phyloP scores from a whole-genome alignment of 2,888 invertebrate species.

The Phaonia tiefii region DNA sequence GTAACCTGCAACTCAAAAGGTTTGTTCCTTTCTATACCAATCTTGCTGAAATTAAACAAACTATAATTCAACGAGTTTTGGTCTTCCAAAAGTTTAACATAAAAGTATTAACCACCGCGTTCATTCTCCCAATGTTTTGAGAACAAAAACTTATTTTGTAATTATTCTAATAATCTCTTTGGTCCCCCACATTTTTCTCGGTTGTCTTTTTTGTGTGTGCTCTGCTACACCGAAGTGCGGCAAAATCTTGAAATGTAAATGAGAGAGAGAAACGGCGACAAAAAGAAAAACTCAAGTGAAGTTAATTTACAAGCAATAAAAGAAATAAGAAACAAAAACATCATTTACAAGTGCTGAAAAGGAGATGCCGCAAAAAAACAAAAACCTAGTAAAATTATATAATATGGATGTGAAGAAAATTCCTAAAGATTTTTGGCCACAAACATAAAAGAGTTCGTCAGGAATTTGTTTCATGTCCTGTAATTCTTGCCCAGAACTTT shows the following conservation, averaged over 20 bases:
- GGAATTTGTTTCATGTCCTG: no score
- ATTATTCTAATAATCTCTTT: not conserved
- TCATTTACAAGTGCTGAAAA: not conserved
- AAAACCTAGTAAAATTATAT: no score
- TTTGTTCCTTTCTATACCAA: no score
- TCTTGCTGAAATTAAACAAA: not conserved
- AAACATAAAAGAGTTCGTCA: no score
- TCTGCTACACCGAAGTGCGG: constrained; percentile 8
- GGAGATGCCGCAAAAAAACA: not conserved
- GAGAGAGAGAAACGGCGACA: not conserved
- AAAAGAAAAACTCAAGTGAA: not conserved
- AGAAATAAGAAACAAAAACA: not conserved
- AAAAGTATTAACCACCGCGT: not conserved
- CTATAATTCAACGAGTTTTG: not conserved
- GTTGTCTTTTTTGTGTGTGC: not conserved
- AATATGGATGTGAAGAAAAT: no score
- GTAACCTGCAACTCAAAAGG: constrained; percentile 38
- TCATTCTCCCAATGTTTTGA: not conserved
- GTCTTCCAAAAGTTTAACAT: not conserved
- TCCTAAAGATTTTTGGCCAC: no score
- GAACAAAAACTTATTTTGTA: not conserved
- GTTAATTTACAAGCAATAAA: not conserved
- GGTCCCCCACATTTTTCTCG: not conserved
- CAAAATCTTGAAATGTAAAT: constrained; percentile 17
- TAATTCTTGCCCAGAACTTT: no score